A percentile compares a stretch with the other conserved stretches of the same genome.
Evolutionary conservation across 1,140 invertebrate species (phyloP).

Genomic region (Pseudomyrmex gracilis): DNA sequence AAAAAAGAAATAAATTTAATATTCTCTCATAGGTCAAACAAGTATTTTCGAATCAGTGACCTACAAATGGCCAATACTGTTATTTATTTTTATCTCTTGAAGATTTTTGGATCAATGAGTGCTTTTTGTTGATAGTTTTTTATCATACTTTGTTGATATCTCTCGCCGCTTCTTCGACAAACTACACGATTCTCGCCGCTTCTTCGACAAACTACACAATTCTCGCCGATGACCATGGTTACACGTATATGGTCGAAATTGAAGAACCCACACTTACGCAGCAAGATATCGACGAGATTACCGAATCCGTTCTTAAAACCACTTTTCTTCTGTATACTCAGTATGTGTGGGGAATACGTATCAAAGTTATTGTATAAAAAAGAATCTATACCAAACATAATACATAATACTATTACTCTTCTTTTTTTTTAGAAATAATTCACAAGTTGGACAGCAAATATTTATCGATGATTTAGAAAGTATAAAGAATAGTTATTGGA

Average conservation of each 20-base stretch:
- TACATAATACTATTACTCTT: too few relatives aligned
- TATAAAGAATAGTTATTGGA: slow-evolving; percentile 36
- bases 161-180: not conserved
- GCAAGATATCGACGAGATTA: not conserved
- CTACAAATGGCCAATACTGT: too few relatives aligned
- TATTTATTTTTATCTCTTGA: slow-evolving; percentile 6
- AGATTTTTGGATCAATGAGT: not conserved
- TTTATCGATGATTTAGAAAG: not conserved
- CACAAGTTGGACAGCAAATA: not conserved
- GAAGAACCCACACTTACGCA: not conserved
- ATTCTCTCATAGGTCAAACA: too few relatives aligned
- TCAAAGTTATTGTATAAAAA: too few relatives aligned
- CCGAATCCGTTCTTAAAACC: accelerated
- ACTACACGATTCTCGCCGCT: slow-evolving; percentile 49
- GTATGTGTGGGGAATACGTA: slow-evolving; percentile 18
- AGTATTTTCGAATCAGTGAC: too few relatives aligned
- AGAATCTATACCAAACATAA: not conserved
- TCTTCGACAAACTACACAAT: slow-evolving; percentile 33
- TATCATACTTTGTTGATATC: slow-evolving; percentile 21
- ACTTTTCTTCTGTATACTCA: slow-evolving; percentile 57
- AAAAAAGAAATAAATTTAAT: too few relatives aligned
- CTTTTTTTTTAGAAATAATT: slow-evolving; percentile 35
- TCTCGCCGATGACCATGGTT: slow-evolving; percentile 37
- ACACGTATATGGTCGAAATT: not conserved
- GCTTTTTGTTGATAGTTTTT: slow-evolving; percentile 42